These are phyloP conservation scores for Sebastes baramenuke DNA, from an alignment of 2,797 vertebrate species.

Conservation along the genomic window DNA sequence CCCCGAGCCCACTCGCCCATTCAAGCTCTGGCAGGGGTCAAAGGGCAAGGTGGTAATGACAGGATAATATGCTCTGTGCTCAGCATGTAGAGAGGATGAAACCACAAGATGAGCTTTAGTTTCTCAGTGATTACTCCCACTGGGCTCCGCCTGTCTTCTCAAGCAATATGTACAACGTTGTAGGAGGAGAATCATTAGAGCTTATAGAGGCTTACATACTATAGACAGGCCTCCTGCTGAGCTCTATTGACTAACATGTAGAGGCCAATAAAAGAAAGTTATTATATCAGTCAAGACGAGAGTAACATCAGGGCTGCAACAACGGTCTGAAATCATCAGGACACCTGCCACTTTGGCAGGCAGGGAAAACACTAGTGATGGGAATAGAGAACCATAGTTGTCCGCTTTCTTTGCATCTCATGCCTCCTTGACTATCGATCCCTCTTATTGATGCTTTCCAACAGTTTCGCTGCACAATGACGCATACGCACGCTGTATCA, in stretches of 20 bases:
- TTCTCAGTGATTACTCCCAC: not conserved
- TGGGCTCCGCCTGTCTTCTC: not conserved
- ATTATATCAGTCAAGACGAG: not conserved
- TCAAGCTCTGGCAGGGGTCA: slow-evolving; percentile 12
- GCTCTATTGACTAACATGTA: not conserved
- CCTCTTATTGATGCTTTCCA: too few species aligned
- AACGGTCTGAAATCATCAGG: too few species aligned
- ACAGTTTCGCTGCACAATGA: too few species aligned
- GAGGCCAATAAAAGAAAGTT: not conserved
- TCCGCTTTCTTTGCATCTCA: too few species aligned
- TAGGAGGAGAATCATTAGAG: not conserved
- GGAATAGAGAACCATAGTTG: too few species aligned
- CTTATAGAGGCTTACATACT: not conserved
- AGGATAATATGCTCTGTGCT: slow-evolving; percentile 4
- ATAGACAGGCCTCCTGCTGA: not conserved
- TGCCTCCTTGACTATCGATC: too few species aligned
- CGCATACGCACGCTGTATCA: too few species aligned
- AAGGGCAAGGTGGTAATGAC: slow-evolving; percentile 21
- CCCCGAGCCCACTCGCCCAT: not conserved
- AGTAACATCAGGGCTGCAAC: not conserved
- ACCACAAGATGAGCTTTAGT: not conserved
- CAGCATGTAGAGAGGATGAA: slow-evolving; percentile 7
- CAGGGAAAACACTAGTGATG: too few species aligned
- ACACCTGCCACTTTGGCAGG: too few species aligned
- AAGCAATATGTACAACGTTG: not conserved